Percentiles rank a stretch among this genome's conserved stretches.
Conservation (phyloP, 2,797 vertebrate genomes). For the Anomalospiza imberbis region DNA sequence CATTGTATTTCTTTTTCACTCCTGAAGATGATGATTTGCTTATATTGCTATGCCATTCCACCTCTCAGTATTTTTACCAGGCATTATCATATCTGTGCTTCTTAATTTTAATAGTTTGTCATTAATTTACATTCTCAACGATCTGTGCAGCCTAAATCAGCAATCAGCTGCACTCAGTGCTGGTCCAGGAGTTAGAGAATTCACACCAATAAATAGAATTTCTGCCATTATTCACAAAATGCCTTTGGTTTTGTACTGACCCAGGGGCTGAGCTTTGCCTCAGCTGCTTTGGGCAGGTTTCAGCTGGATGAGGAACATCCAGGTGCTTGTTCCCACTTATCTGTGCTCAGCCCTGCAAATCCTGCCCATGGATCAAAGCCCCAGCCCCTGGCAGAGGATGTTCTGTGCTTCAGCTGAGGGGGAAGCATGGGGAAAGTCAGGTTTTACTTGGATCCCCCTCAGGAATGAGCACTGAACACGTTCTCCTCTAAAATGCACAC, state of each 20-base stretch:
- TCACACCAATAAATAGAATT: neutral
- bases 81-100: neutral
- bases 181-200: neutral
- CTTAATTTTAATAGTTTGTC: neutral
- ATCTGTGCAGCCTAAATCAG: neutral
- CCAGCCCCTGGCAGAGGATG: neutral
- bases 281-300: neutral
- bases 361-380: accelerated
- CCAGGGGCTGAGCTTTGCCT: neutral
- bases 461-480: neutral
- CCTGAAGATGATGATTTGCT: neutral
- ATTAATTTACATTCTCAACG: neutral
- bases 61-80: neutral
- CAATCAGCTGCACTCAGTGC: neutral
- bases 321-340: accelerated
- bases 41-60: neutral
- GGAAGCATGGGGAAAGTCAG: neutral
- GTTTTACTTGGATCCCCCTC: accelerated
- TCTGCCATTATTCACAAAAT: neutral
- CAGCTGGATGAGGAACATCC: accelerated
- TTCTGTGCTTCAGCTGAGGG: too few relatives aligned
- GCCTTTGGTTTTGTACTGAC: neutral
- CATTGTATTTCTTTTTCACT: neutral
- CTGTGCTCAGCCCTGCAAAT: neutral
- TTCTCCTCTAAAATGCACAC: neutral